A percentile compares a stretch with the other conserved stretches of the same genome.
These are phyloP conservation scores for Nasua narica DNA, from an alignment of 2,797 vertebrate genomes.

Conservation along the genomic window DNA sequence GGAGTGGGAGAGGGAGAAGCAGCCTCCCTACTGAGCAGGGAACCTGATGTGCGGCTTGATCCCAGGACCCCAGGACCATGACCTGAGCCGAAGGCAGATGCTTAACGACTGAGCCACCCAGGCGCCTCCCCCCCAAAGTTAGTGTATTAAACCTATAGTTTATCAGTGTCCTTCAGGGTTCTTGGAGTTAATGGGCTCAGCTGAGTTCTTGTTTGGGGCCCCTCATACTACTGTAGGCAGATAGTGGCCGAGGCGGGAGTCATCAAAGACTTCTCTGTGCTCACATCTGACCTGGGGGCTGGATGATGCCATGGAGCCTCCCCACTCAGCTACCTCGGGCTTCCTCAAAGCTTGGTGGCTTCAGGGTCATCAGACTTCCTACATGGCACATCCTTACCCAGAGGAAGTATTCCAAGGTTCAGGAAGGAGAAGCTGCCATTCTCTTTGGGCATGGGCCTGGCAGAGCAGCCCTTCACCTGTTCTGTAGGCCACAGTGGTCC, in stretches of 20 bases:
- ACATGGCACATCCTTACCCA: too few relatives aligned
- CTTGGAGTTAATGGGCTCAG: neutral
- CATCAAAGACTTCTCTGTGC: neutral
- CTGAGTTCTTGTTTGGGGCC: neutral
- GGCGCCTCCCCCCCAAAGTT: too few relatives aligned
- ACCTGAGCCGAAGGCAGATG: too few relatives aligned
- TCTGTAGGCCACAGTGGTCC: too few relatives aligned
- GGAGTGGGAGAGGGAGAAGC: too few relatives aligned
- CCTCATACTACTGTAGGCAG: neutral
- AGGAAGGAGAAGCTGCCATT: neutral
- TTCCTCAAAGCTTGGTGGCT: neutral
- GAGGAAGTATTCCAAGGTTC: neutral
- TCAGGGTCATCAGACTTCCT: neutral
- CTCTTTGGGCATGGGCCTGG: fast-evolving
- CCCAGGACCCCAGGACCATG: too few relatives aligned
- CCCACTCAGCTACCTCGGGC: neutral
- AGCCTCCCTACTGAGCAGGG: too few relatives aligned
- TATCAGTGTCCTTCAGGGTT: neutral
- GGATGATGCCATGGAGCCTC: fast-evolving
- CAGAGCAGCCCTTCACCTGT: neutral
- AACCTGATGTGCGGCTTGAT: too few relatives aligned
- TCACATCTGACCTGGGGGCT: neutral
- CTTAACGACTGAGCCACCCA: too few relatives aligned
- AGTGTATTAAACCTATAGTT: too few relatives aligned
- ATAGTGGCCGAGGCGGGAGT: neutral